Percentiles rank a stretch among this genome's conserved stretches.
These are phyloP conservation scores for Desmophyllum pertusum DNA, from an alignment of 92 coral and sea anemone species.

Conservation along the genomic window DNA sequence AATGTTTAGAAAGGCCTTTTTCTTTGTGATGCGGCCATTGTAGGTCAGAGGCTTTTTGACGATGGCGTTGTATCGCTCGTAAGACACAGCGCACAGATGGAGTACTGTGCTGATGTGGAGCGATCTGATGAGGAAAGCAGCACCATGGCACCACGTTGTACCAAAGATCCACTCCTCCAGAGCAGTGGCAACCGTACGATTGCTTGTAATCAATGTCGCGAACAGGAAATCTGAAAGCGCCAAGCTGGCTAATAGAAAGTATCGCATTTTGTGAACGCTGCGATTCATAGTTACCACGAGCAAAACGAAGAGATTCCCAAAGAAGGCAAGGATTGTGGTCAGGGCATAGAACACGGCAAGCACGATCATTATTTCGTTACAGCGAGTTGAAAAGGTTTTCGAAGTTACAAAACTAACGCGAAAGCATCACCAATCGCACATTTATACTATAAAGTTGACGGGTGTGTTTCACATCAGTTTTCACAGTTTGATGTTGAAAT, in stretches of 20 bases:
- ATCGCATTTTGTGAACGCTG: conserved; percentile 1
- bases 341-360: not conserved
- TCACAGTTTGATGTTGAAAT: too few species aligned
- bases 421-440: too few species aligned
- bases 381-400: not conserved
- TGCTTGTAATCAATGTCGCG: not conserved
- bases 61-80: conserved; percentile 17
- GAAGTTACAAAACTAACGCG: too few species aligned
- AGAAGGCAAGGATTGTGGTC: not conserved
- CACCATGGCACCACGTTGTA: not conserved
- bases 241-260: conserved; percentile 15
- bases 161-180: conserved; percentile 20
- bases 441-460: too few species aligned
- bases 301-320: conserved; percentile 14
- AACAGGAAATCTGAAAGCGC: conserved; percentile 21
- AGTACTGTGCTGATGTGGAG: not conserved
- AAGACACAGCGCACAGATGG: not conserved
- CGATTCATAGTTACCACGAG: not conserved
- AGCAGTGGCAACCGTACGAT: not conserved
- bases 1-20: not conserved
- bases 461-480: too few species aligned
- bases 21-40: conserved; percentile 1
- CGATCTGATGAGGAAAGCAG: not conserved
- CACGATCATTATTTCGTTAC: not conserved
- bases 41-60: conserved; percentile 6